These are phyloP conservation scores for Cacoxenus indagator DNA, from an alignment of 2,888 invertebrate genomes.

Conservation along the genomic window DNA sequence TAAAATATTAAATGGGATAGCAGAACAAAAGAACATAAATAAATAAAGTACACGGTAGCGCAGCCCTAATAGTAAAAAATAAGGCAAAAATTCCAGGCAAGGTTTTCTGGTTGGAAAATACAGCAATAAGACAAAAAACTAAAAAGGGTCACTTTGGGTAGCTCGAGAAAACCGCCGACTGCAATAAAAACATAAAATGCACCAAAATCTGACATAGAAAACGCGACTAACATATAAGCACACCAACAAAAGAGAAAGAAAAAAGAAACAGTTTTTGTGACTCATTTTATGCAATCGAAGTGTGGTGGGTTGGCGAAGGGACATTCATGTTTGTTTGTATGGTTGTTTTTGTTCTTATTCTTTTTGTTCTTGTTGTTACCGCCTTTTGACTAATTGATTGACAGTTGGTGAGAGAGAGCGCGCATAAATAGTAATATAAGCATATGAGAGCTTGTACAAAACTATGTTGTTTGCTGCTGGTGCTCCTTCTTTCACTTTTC, in stretches of 20 bases:
- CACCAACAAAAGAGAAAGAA: constrained; percentile 37
- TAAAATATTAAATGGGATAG: too few species aligned
- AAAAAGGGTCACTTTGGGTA: not conserved
- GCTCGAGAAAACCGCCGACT: constrained; percentile 41
- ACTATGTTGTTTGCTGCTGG: not conserved
- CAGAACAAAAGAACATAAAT: too few species aligned
- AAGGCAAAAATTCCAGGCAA: not conserved
- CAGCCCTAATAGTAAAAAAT: too few species aligned
- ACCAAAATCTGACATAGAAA: constrained; percentile 32
- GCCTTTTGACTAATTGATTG: constrained; percentile 40
- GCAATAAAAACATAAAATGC: constrained; percentile 39
- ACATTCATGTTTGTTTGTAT: constrained; percentile 38
- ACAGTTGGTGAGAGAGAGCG: constrained; percentile 31
- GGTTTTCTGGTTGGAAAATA: not conserved
- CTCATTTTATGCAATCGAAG: constrained; percentile 55
- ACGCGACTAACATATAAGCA: not conserved
- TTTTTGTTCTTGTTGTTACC: constrained; percentile 15
- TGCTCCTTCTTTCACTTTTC: not conserved
- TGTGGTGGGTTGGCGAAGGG: constrained; percentile 34
- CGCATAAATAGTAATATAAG: not conserved
- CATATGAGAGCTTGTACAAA: too few species aligned
- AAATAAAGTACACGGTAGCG: too few species aligned
- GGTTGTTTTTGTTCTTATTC: constrained; percentile 19
- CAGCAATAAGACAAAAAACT: not conserved
- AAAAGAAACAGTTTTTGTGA: constrained; percentile 40